Evolutionary conservation across 1,140 invertebrate genomes (phyloP), one percentile per base, ranked within the genome.

Genomic region (Paramacrobiotus metropolitanus): DNA sequence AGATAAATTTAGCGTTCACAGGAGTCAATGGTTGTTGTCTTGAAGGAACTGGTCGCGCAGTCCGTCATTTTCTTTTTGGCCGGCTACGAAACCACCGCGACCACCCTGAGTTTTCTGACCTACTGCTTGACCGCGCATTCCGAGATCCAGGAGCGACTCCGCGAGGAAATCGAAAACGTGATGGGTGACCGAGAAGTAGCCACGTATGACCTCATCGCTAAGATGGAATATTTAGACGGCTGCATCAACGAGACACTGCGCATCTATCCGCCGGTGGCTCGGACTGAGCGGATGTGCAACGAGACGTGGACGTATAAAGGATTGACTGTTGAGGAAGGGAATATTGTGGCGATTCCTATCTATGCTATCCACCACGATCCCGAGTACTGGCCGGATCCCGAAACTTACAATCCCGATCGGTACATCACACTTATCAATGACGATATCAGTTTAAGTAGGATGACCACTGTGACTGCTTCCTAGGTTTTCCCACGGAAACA

Each of bases 351-450:
- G 20, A 75, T 86, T 30, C 77, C 81, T 0, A 71, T 78, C 1
- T 72, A 78, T 40, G 77, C 76, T 1, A 71, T 86, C 31, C 83
- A 86, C 62, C 74, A 75, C 20, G 77, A 81, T 72, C 72, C 75
- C 1, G 66, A 77, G 1, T 71, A 75, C 65, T 83, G 75, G 72
- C 72, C 76, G 1, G 68, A 82, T 59, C 81, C 82, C 24, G 67
- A 78, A 2, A 71, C 69, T 64, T 83, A 82, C 65, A 72, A 78
- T 66, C 81, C 81, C 0, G 79, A 81, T 63, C 68, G 81, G 68
- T 82, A 29, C n/a, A n/a, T n/a, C n/a, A n/a, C n/a, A n/a, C n/a
- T n/a, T n/a, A n/a, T n/a, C n/a, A n/a, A n/a, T n/a, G n/a, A n/a
- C n/a, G n/a, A n/a, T n/a, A n/a, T n/a, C n/a, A n/a, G n/a, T n/a